phyloP scores from a whole-genome alignment of 2,888 invertebrate genomes.

The Drosophila kambysellisi region DNA sequence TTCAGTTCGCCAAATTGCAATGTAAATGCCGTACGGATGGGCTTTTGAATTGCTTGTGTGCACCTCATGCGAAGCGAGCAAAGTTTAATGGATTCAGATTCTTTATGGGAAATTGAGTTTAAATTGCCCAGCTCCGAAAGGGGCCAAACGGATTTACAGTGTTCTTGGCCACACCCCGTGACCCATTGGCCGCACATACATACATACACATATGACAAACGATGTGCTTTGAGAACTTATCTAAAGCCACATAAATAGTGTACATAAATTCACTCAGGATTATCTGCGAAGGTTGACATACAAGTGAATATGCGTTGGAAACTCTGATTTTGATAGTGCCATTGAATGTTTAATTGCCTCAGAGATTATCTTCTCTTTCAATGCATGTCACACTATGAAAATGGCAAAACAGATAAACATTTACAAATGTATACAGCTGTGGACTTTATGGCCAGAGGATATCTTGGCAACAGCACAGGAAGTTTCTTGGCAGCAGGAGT shows the following conservation, averaged over 20 bases:
- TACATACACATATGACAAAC: conserved; percentile 9
- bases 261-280: conserved; percentile 13
- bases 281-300: conserved; percentile 8
- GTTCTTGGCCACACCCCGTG: not conserved
- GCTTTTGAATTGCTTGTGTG: conserved; percentile 36
- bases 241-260: conserved; percentile 20
- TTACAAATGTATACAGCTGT: not conserved
- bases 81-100: conserved; percentile 62
- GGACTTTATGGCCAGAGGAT: not conserved
- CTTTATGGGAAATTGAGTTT: conserved; percentile 67
- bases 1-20: conserved; percentile 48
- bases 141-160: conserved; percentile 20
- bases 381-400: not conserved
- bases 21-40: conserved; percentile 39
- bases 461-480: not conserved
- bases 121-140: conserved; percentile 50
- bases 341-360: conserved; percentile 5
- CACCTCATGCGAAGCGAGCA: conserved; percentile 34
- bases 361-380: conserved; percentile 1
- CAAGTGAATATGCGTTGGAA: not conserved
- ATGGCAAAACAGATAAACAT: not conserved
- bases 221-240: conserved; percentile 25
- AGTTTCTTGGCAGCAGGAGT: conserved; percentile 1
- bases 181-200: conserved; percentile 2
- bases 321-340: not conserved